Evolutionary conservation across 2,113 vertebrate genomes (phyloP), one percentile per base, ranked within the genome.

Genomic region (Melierax canorus): DNA sequence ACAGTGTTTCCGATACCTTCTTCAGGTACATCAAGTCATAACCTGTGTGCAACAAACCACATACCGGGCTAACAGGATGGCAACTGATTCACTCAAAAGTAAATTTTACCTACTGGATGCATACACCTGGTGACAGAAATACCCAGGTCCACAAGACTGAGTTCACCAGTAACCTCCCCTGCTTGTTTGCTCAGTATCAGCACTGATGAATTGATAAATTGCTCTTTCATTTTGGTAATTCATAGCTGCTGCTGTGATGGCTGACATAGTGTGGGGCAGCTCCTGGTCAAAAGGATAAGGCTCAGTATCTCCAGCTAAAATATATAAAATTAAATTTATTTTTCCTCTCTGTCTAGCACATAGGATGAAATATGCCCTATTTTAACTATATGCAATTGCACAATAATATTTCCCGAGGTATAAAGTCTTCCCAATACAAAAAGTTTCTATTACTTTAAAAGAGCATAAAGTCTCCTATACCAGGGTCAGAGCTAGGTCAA

Each of bases 401-500:
- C 51, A 66, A 8, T 66, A 73, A 23, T 32, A 83, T 90, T 86
- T 86, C 71, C 23, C 7, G 3, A 39, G 16, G 36, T 64, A 63
- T 13, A 71, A 50, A 26, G 18, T 58, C 60, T 48, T 77, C 53
- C 94, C 46, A 71, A 88, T 56, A 41, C 13, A 91, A 30, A 43
- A 92, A 86, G 45, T 45, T 88, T 90, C 24, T 93, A 27, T 27
- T 64, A 69, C 29, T 79, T 82, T 94, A 72, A 74, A 96, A 51
- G 15, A 93, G 15, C 36, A 86, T 50, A 39, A 86, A 72, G 27
- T 46, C 45, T 92, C 38, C 38, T 89, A 39, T n/a, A 55, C 12
- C 19, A 80, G 34, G 82, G 88, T 94, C 92, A 96, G 66, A 91
- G 69, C 11, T 53, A 92, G 78, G 95, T 82, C 38, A 96, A 38